Base-by-base conservation (phyloP, 1,140 invertebrate genomes). In the Drosophila ohnishii region DNA sequence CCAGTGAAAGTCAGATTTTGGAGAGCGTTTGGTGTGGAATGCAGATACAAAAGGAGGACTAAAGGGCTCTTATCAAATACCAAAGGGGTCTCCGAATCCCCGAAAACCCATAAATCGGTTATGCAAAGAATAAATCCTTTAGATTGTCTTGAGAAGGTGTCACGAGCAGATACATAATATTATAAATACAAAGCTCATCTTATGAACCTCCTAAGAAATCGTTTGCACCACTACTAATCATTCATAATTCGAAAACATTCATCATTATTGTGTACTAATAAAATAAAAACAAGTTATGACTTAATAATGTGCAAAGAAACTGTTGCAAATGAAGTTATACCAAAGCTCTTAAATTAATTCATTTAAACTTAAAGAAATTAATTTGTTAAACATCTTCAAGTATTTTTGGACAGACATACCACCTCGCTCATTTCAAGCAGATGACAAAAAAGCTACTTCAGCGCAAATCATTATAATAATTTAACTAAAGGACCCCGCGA, bases 381-480 rank as follows among this genome's bases (percentile, higher is more conserved):
- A 53, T 53, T 35, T 53, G 32, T 19, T 14, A 22, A 35, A 19
- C 35, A 63, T 30, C 16, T 22, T 30, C 22, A 32, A 61, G 14
- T 13, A 32, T 32, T 25, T n/a, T 42, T 16, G 3, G 37, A 34
- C 30, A 42, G 22, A 39, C 37, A 28, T 1, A 35, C 48, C 45
- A 35, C 37, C 51, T 34, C 51, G 39, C 67, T 80, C 62, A 65
- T 77, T 67, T 73, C 56, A 40, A 53, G 22, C 58, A 63, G 58
- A 67, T 63, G 34, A 37, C 51, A 55, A 55, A 55, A 51, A 55
- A 55, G 76, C 64, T 59, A 86, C 81, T 85, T 85, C 53, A 85
- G 55, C 62, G 57, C 78, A 76, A 86, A 86, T 87, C 80, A 88
- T 77, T 83, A 80, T 53, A 79, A 88, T 88, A 79, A 83, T 83